Percentiles rank a stretch among this genome's conserved stretches.
Conservation (phyloP, 2,113 vertebrate genomes). For the Campylomormyrus numenius region DNA sequence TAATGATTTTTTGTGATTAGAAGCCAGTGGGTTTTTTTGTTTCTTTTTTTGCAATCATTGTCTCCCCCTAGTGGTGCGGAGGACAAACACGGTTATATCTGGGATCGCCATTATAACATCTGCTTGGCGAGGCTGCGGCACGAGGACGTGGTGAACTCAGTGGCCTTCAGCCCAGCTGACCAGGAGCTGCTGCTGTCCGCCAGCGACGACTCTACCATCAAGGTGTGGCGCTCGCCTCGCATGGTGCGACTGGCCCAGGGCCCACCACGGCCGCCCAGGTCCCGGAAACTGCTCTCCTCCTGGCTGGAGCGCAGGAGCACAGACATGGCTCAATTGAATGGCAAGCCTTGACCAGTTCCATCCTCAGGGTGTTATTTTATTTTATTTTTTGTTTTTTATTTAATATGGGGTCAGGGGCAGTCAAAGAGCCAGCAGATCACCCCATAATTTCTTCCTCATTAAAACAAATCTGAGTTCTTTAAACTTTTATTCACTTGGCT, state of each 20-base stretch:
- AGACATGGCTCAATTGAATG: conserved; percentile 46
- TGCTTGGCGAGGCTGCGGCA: conserved; percentile 86
- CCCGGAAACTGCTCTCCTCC: conserved; percentile 63
- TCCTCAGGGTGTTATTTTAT: neutral
- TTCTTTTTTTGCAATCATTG: neutral
- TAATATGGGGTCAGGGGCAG: neutral
- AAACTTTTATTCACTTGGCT: neutral
- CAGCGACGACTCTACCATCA: conserved; percentile 86
- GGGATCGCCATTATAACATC: conserved; percentile 96
- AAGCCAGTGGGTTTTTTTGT: neutral
- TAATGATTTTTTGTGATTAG: neutral
- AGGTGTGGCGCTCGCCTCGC: conserved; percentile 86
- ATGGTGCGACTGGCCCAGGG: conserved; percentile 57
- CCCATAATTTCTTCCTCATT: neutral
- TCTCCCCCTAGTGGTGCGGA: conserved; percentile 71
- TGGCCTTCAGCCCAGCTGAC: conserved; percentile 85
- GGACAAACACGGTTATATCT: conserved; percentile 93
- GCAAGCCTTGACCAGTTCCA: conserved; percentile 47
- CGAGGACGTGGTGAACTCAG: conserved; percentile 88
- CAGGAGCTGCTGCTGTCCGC: conserved; percentile 91
- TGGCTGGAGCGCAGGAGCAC: conserved; percentile 65
- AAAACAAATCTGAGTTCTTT: neutral
- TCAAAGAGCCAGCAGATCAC: neutral
- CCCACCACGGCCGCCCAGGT: conserved; percentile 28
- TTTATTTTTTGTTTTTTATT: neutral